Evolutionary conservation across 2,888 invertebrate species (phyloP), one percentile per base, ranked within the genome.

Genomic region (Cacoxenus indagator): DNA sequence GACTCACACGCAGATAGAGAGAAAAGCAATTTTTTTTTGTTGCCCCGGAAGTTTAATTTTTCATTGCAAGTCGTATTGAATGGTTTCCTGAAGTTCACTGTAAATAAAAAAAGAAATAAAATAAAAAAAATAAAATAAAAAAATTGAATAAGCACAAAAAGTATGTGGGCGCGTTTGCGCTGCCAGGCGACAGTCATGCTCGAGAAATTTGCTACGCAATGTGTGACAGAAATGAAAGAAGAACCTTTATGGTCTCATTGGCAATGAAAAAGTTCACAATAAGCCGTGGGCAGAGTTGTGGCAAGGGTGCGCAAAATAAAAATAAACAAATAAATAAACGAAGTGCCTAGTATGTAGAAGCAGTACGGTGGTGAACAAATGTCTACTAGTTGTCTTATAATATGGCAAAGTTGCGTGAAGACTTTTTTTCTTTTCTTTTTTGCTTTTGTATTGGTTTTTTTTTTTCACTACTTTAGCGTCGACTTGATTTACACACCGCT

Each of bases 161-260:
- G 27, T 24, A 26, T 54, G 9, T 26, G 26, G 54, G 9, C 24
- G 14, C 17, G 48, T 17, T n/a, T n/a, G 48, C 17, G 57, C 27
- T 19, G 31, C n/a, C 19, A 17, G 5, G 55, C 27, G 31, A 31
- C 59, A 59, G 29, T 59, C 59, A 59, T 61, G 61, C 43, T 61
- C 43, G 61, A 61, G 29, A 37, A 43, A 61, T 31, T 61, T 61
- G 8, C 61, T 27, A 54, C 37, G 61, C 61, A 43, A 61, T 61
- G 61, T 61, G 61, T 61, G 61, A 61, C 61, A 61, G 22, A 61
- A 43, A 61, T 43, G 14, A 24, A 62, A 57, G n/a, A 57, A 59
- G 19, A 17, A 51, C 17, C 51, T 19, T 51, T 37, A 37, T 51
- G 51, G 22, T 6, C n/a, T 24, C 26, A 55, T 55, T 14, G 45